These are phyloP conservation scores for Mugil cephalus DNA, from an alignment of 2,113 vertebrate genomes.

Conservation along the genomic window DNA sequence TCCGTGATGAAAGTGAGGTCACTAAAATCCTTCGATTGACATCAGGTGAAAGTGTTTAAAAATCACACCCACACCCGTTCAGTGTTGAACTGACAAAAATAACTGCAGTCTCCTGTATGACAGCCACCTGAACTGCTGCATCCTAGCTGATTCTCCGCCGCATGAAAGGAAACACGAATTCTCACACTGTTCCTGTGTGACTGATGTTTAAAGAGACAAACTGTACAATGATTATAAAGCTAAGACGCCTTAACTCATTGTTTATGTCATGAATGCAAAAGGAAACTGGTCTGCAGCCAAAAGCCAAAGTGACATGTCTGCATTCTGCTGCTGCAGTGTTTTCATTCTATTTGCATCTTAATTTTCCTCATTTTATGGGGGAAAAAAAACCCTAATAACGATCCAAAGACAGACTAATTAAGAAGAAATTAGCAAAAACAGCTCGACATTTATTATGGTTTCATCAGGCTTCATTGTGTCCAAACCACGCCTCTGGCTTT, in stretches of 20 bases:
- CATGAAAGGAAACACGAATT: neutral
- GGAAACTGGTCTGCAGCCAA: neutral
- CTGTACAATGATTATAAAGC: neutral
- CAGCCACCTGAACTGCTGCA: neutral
- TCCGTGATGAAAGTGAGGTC: neutral
- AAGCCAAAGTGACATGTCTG: neutral
- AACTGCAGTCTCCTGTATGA: conserved; percentile 8
- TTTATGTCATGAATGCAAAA: conserved; percentile 13
- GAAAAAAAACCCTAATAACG: no score
- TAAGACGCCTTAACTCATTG: no score
- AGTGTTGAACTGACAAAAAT: neutral
- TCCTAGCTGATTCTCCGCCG: no score
- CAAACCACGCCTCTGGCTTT: neutral
- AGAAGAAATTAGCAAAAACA: neutral
- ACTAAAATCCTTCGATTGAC: neutral
- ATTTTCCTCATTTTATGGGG: neutral
- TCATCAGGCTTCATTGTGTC: conserved; percentile 18
- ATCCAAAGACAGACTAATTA: no score
- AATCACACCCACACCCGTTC: neutral
- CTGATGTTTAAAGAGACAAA: neutral
- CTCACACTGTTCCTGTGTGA: neutral
- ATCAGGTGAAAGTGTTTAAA: neutral
- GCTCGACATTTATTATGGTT: neutral
- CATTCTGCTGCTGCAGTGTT: neutral
- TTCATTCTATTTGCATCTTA: neutral